Base-by-base conservation (phyloP, 2,113 vertebrate species). In the Cheirogaleus medius region DNA sequence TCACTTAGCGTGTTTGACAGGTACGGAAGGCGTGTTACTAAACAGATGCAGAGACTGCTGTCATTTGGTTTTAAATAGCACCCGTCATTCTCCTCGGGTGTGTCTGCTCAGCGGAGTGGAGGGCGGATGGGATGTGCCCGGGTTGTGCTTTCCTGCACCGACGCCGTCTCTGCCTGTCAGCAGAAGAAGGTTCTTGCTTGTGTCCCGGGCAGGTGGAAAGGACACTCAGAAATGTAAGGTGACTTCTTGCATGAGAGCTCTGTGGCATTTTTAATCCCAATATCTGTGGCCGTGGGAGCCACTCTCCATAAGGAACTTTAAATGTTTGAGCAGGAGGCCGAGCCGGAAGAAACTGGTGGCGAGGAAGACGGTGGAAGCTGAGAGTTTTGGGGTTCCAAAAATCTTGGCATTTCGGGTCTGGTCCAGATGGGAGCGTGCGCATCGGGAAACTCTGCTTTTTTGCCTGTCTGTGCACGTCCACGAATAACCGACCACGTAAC, bases 1-100 rank as follows among this genome's bases (percentile, higher is more conserved):
- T 85, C 37, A 4, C 69, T 84, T 39, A 9, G 34, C 80, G 86
- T 94, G 92, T 97, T 97, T 97, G 98, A 96, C 98, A 97, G 97
- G 96, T 89, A 18, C 6, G 29, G 49, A 69, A 34, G 93, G 9
- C 18, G n/a, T 97, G 96, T 97, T 92, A 81, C 83, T 95, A 97
- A 97, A 98, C 97, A 98, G 97, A 94, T 86, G 96, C 71, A 42
- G 56, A 42, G 78, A 7, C 69, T 81, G 91, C 82, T 87, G 97
- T 89, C 11, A 25, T 44, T 44, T n/a, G 96, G 97, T 86, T 85
- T 95, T 90, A 92, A 95, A 91, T 52, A 74, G 90, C 15, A 0
- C 78, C 25, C 6, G 58, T 73, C 3, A 56, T 44, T 66, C 34
- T 27, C 52, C 1, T 0, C 44, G 3, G 4, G 42, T 0, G 2